A percentile compares a stretch with the other conserved stretches of the same genome.
Conservation (phyloP, 2,113 vertebrate genomes). For the Nerophis lumbriciformis region DNA sequence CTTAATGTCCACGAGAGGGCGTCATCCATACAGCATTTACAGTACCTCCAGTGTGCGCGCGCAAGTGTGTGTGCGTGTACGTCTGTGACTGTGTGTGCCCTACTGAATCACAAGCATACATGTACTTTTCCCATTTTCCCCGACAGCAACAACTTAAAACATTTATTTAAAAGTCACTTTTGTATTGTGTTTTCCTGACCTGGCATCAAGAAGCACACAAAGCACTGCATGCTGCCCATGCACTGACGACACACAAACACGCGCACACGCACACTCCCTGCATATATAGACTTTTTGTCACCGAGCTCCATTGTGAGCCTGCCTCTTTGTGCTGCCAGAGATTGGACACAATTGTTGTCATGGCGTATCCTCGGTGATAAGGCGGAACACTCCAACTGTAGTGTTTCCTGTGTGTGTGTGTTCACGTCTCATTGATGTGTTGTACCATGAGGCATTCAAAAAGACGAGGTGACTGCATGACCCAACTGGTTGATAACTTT, state of each 20-base stretch:
- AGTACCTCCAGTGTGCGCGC: neutral
- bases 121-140: neutral
- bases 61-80: too few relatives aligned
- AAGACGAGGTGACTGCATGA: too few relatives aligned
- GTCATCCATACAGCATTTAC: slow-evolving; percentile 71
- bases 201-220: neutral
- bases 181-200: neutral
- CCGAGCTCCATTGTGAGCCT: slow-evolving; percentile 1
- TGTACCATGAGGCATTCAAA: neutral
- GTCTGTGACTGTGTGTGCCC: neutral
- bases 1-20: slow-evolving; percentile 51
- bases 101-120: neutral
- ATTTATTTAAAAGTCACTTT: neutral
- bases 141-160: neutral
- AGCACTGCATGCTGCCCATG: neutral
- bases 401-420: slow-evolving; percentile 24
- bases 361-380: slow-evolving; percentile 20
- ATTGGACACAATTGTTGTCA: slow-evolving; percentile 5
- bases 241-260: neutral
- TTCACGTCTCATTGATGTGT: neutral
- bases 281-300: neutral
- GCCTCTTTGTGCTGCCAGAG: slow-evolving; percentile 12
- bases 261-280: too few relatives aligned
- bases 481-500: too few relatives aligned
- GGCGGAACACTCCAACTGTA: slow-evolving; percentile 38